A percentile compares a stretch with the other conserved stretches of the same genome.
These are phyloP conservation scores for Ceratitis capitata DNA, from an alignment of 1,140 invertebrate genomes.

Conservation along the genomic window DNA sequence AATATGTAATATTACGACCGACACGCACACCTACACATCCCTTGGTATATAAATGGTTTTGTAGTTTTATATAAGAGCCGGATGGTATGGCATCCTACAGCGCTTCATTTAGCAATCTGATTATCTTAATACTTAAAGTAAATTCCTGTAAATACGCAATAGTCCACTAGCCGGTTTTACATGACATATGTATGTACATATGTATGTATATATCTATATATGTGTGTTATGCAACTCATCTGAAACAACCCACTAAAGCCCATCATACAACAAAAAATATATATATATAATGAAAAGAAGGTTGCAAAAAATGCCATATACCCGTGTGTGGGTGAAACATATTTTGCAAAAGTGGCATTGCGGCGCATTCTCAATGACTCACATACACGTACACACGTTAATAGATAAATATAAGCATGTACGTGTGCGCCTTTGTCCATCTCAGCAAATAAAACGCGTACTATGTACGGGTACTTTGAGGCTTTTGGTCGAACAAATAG, in stretches of 20 bases:
- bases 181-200: too few relatives aligned
- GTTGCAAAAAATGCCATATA: background rate
- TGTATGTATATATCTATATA: too few relatives aligned
- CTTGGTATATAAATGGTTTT: background rate
- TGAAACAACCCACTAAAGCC: background rate
- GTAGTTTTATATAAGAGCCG: background rate
- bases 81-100: background rate
- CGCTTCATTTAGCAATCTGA: conserved; percentile 34
- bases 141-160: conserved; percentile 19
- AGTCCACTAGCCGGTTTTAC: background rate
- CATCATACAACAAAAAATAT: background rate
- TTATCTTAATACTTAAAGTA: conserved; percentile 35
- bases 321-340: background rate
- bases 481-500: background rate
- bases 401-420: background rate
- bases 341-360: background rate
- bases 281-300: background rate
- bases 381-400: background rate
- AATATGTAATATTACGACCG: background rate
- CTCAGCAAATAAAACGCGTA: background rate
- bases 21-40: background rate
- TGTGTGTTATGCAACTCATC: background rate
- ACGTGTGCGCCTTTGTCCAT: background rate
- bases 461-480: too few relatives aligned
- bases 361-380: background rate